Evolutionary conservation across 2,888 invertebrate genomes (phyloP).

Genomic region (Drosophila tripunctata): DNA sequence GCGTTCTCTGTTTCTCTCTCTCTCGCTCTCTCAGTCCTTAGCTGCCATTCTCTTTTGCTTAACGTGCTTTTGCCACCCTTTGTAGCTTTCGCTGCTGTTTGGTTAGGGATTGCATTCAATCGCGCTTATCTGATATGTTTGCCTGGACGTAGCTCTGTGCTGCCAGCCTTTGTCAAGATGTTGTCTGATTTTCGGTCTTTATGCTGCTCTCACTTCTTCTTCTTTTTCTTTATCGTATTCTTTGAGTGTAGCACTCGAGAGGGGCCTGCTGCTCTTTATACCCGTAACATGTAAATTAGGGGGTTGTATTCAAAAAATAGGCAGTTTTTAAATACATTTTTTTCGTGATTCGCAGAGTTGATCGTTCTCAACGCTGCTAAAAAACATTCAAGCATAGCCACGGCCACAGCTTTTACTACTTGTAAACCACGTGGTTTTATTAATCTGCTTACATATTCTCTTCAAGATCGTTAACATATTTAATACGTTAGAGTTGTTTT

Average conservation of each 20-base stretch:
- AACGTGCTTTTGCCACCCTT: neutral
- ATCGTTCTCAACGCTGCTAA: too few species aligned
- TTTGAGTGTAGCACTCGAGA: slow-evolving; percentile 51
- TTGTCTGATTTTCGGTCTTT: slow-evolving; percentile 78
- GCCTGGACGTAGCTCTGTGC: slow-evolving; percentile 38
- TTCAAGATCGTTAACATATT: too few species aligned
- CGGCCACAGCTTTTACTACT: too few species aligned
- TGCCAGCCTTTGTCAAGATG: slow-evolving; percentile 64
- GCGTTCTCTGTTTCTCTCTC: neutral
- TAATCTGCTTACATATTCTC: too few species aligned
- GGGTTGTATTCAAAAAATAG: neutral
- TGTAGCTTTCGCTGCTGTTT: neutral
- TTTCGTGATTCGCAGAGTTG: too few species aligned
- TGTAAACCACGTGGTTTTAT: too few species aligned
- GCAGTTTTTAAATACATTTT: too few species aligned
- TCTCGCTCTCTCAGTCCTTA: neutral
- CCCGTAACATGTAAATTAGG: neutral
- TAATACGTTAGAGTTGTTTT: too few species aligned
- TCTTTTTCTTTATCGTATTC: neutral
- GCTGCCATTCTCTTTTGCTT: neutral
- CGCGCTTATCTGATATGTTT: slow-evolving; percentile 70
- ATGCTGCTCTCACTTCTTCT: slow-evolving; percentile 53
- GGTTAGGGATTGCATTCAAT: slow-evolving; percentile 68
- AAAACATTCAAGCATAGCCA: too few species aligned
- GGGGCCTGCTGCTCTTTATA: neutral